phyloP scores from a whole-genome alignment of 2,797 vertebrate species.

The Prionace glauca region DNA sequence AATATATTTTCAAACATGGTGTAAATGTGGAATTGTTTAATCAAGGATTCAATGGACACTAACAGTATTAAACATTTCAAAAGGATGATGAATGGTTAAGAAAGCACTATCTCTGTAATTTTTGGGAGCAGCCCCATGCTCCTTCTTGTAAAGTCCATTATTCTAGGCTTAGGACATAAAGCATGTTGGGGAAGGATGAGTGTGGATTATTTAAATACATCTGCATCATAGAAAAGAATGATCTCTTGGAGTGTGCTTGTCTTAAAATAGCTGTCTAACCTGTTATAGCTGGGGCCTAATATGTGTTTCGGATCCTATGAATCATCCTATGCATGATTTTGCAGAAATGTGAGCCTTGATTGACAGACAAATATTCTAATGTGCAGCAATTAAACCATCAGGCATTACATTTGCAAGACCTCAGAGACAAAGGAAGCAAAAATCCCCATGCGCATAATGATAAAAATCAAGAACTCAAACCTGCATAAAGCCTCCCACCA shows the following conservation, averaged over 20 bases:
- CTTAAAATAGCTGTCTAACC: neutral
- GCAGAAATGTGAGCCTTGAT: neutral
- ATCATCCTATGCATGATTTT: neutral
- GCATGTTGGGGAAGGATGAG: neutral
- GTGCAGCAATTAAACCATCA: neutral
- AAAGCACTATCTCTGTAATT: neutral
- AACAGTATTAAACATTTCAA: neutral
- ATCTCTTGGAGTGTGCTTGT: neutral
- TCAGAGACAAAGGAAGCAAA: neutral
- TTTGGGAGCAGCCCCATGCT: neutral
- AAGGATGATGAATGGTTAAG: neutral
- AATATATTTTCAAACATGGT: neutral
- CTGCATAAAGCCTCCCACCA: neutral
- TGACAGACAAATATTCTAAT: neutral
- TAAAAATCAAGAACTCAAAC: neutral
- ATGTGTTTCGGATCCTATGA: neutral
- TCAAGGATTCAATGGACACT: neutral
- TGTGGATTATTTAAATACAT: neutral
- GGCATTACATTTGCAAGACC: neutral
- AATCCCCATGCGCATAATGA: neutral
- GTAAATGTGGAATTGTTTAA: constrained; percentile 4
- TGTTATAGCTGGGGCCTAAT: neutral
- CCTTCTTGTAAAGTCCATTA: neutral
- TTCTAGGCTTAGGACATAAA: neutral
- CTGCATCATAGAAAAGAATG: neutral